Conservation (phyloP, 2,888 invertebrate species). For the Cephus nigrinus region DNA sequence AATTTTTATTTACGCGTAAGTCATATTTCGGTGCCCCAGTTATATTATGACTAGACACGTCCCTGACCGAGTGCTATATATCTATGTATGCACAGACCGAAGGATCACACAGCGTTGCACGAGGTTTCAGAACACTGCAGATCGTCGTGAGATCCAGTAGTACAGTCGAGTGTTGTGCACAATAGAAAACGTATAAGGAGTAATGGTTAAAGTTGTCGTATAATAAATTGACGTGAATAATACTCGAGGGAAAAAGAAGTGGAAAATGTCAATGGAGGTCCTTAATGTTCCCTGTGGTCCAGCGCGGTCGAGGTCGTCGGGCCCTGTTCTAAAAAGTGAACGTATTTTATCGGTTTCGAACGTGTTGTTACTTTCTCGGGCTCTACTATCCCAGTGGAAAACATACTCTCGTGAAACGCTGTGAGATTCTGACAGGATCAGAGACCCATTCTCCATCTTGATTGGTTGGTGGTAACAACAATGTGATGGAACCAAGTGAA, state of each 20-base stretch:
- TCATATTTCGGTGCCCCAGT: neutral
- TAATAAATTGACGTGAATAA: neutral
- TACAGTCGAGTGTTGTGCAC: neutral
- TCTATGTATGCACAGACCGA: neutral
- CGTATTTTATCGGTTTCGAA: slow-evolving; percentile 35
- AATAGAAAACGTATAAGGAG: neutral
- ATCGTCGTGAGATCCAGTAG: neutral
- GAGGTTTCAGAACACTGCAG: neutral
- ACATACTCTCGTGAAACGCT: slow-evolving; percentile 29
- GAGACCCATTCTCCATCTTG: neutral
- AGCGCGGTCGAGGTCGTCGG: slow-evolving; percentile 6
- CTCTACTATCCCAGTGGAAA: slow-evolving; percentile 45
- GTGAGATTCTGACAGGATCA: neutral
- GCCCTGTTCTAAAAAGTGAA: slow-evolving; percentile 39
- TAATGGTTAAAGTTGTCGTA: neutral
- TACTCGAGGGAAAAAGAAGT: neutral
- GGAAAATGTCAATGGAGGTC: neutral
- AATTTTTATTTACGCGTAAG: neutral
- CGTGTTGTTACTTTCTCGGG: slow-evolving; percentile 45
- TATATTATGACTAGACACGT: neutral
- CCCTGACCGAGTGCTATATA: neutral
- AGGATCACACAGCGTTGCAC: neutral
- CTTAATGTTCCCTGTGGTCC: neutral
- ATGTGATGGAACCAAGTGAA: neutral
- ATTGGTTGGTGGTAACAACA: neutral